phyloP scores from a whole-genome alignment of 2,113 vertebrate genomes.

The Ramphastos sulfuratus region DNA sequence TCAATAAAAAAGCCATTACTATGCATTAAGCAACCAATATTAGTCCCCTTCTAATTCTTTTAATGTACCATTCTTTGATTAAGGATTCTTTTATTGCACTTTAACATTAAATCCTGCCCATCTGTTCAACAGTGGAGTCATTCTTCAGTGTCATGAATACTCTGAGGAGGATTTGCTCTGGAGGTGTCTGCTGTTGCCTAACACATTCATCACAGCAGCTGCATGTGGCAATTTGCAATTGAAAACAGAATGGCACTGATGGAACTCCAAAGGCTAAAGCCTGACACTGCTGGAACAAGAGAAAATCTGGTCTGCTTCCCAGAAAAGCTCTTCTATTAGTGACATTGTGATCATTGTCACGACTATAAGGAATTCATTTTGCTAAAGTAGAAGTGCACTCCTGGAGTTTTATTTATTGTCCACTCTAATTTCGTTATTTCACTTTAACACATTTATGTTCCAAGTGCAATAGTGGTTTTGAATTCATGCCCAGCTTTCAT shows the following conservation, averaged over 20 bases:
- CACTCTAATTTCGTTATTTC: conserved; percentile 47
- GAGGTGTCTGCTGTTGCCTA: not conserved
- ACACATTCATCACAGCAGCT: not conserved
- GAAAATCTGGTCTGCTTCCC: not conserved
- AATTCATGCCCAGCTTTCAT: conserved; percentile 36
- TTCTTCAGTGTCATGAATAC: not conserved
- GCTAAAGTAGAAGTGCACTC: not conserved
- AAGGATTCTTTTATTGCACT: not conserved
- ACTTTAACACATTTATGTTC: conserved; percentile 13
- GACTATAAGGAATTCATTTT: not conserved
- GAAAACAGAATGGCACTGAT: not conserved
- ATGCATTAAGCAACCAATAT: not conserved
- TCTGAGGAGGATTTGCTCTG: not conserved
- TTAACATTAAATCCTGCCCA: not conserved
- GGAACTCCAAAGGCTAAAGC: not conserved
- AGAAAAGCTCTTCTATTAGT: conserved; percentile 11
- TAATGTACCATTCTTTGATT: not conserved
- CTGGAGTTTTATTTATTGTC: conserved; percentile 21
- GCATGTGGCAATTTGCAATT: not conserved
- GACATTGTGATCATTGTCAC: conserved; percentile 7
- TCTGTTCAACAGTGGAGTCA: not conserved
- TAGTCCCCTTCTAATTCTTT: not conserved
- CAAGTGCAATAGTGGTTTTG: not conserved
- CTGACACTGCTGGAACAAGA: not conserved
- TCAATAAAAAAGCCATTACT: not conserved